phyloP scores from a whole-genome alignment of 1,140 invertebrate species.

The Trachelipus rathkii region DNA sequence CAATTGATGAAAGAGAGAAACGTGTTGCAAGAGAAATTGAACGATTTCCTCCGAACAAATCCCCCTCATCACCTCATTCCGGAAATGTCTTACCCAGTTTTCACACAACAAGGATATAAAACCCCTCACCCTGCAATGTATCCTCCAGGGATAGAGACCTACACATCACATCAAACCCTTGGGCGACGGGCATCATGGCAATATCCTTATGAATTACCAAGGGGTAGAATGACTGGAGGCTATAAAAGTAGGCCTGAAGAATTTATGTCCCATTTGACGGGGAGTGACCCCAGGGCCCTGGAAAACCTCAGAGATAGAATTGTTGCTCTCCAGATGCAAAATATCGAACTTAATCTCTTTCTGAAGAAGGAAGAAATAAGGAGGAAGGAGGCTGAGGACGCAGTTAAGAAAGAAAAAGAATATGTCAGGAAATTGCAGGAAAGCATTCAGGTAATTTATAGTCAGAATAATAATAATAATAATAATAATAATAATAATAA shows the following conservation, averaged over 20 bases:
- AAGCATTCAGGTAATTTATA: not conserved
- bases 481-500: no score
- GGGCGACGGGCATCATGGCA: not conserved
- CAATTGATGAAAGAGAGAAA: not conserved
- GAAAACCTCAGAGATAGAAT: not conserved
- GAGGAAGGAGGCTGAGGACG: not conserved
- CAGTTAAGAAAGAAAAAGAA: not conserved
- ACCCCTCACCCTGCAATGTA: not conserved
- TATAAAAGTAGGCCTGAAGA: not conserved
- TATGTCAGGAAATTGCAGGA: not conserved
- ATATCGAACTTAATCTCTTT: not conserved
- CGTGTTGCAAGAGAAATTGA: not conserved
- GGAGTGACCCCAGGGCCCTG: not conserved
- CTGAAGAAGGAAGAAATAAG: conserved; percentile 4
- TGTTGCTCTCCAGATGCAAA: not conserved
- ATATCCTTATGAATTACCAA: not conserved
- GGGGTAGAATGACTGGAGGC: not conserved
- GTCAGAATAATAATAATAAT: no score
- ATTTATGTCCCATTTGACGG: not conserved
- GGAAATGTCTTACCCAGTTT: not conserved
- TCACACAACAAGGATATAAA: not conserved
- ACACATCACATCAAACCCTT: not conserved
- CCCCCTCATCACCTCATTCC: not conserved
- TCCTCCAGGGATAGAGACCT: not conserved
- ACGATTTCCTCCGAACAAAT: not conserved